Base-by-base conservation (phyloP, 2,888 invertebrate species). In the Lithophane semibrunnea region DNA sequence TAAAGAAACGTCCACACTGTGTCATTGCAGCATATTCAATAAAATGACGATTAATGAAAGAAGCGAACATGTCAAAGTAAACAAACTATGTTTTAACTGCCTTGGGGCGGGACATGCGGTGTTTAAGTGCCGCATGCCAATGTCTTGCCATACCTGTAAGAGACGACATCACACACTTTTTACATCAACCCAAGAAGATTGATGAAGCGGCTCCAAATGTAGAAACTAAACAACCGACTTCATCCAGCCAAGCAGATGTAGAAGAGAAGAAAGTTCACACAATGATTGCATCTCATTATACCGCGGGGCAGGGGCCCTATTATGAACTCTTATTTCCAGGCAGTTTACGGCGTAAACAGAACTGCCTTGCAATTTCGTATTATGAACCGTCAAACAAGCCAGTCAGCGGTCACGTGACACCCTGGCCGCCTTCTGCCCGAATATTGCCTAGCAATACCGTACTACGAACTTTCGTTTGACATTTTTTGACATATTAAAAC, bases 51-150 rank as follows among this genome's bases (percentile, higher is more conserved):
- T 65, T 10, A 65, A 47, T 65, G 65, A 65, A 24, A 47, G 69
- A 56, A 2, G 58, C 24, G 44, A 69, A 69, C 56, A 69, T 44
- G 69, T 69, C n/a, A 66, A 66, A 47, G 49, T 24, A 47, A 69
- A 69, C 68, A 68, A 56, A 42, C 56, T 68, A 13, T 68, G 68
- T 54, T 56, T 42, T n/a, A 68, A 68, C n/a, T 68, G 68, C 68
- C 54, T 68, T 16, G 68, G 37, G 16, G 68, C 13, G 8, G 64
- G 64, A 64, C 42, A 64, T 64, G 13, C 42, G 42, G 42, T 42
- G 64, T 64, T n/a, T 42, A 42, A n/a, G 42, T 64, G 42, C n/a
- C 42, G 64, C n/a, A 8, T 64, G 13, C 8, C 42, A 42, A 42
- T 64, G 13, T 64, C 64, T 42, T 64, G 44, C 12, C 29, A 37